These are phyloP conservation scores for Dryas iulia DNA, from an alignment of 1,140 invertebrate genomes.

Conservation along the genomic window DNA sequence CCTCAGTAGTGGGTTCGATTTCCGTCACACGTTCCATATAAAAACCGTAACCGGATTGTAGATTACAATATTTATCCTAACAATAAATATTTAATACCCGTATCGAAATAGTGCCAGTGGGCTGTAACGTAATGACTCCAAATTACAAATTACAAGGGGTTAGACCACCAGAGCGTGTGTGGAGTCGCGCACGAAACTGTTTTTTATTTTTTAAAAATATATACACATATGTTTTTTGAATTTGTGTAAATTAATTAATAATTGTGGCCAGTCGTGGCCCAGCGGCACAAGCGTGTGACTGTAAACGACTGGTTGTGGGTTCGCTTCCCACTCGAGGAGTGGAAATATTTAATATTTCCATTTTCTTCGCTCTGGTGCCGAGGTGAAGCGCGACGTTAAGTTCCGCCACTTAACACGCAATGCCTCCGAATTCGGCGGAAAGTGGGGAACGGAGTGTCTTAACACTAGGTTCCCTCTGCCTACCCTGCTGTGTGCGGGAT, in stretches of 20 bases:
- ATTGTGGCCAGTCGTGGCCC: no score
- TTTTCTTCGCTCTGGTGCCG: no score
- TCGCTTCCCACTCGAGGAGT: no score
- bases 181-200: constrained; percentile 22
- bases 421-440: no score
- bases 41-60: not conserved
- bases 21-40: not conserved
- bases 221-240: not conserved
- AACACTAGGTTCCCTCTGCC: no score
- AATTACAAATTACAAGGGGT: constrained; percentile 38
- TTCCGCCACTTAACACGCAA: no score
- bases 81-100: constrained; percentile 27
- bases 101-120: constrained; percentile 22
- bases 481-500: no score
- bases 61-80: constrained; percentile 1
- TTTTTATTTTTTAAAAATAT: not conserved
- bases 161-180: constrained; percentile 38
- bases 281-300: no score
- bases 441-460: no score
- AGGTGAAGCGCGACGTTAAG: no score
- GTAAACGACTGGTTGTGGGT: no score
- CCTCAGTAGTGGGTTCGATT: not conserved
- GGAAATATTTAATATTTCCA: no score
- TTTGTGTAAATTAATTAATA: not conserved
- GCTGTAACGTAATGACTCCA: constrained; percentile 32